phyloP scores from a whole-genome alignment of 2,888 invertebrate species.

The Xylocampa areola region DNA sequence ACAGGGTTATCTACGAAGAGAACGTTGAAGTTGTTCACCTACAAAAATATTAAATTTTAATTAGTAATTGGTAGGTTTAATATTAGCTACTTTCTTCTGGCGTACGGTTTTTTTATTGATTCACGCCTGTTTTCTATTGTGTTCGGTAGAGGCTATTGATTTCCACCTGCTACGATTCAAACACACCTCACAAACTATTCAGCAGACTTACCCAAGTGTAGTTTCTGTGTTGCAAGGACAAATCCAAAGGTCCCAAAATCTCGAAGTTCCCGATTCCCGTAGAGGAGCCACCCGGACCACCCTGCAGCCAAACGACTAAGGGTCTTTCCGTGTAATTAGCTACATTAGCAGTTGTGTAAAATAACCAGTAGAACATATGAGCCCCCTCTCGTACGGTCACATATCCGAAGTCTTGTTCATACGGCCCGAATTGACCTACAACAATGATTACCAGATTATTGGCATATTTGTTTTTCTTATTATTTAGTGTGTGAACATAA shows the following conservation, averaged over 20 bases:
- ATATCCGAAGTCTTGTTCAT: conserved; percentile 93
- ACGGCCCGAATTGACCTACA: conserved; percentile 88
- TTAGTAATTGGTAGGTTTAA: background rate
- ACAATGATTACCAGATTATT: conserved; percentile 23
- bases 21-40: conserved; percentile 94
- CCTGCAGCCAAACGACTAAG: conserved; percentile 96
- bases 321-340: conserved; percentile 91
- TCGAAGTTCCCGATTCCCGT: conserved; percentile 96
- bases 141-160: background rate
- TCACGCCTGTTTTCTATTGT: no score
- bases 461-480: conserved; percentile 16
- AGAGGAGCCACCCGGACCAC: conserved; percentile 95
- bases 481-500: conserved; percentile 8
- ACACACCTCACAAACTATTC: no score
- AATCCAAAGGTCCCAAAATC: conserved; percentile 94
- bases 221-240: conserved; percentile 91
- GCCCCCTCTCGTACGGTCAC: conserved; percentile 93
- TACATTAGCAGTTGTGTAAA: conserved; percentile 92
- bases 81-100: no score
- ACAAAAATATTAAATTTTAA: conserved; percentile 37
- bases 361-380: conserved; percentile 97
- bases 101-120: no score
- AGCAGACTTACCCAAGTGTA: conserved; percentile 93
- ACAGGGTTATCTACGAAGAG: conserved; percentile 97
- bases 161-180: no score